Conservation (phyloP, 2,888 invertebrate species). For the Drosophila melanosoma region DNA sequence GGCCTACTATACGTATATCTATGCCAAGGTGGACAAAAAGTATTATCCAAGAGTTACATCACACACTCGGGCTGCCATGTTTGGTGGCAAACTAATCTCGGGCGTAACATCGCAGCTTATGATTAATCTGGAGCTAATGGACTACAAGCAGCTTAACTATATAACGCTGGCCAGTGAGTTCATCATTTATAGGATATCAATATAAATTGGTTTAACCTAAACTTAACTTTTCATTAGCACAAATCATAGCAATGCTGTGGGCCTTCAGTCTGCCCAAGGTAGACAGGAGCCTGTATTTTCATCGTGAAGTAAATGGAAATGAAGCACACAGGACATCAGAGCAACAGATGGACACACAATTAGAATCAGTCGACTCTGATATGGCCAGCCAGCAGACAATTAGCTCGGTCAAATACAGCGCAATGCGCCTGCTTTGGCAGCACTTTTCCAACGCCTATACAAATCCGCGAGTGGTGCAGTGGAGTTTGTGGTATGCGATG, state of each 20-base stretch:
- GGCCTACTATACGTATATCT: slow-evolving; percentile 97
- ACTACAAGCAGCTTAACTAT: slow-evolving; percentile 89
- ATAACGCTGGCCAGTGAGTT: slow-evolving; percentile 87
- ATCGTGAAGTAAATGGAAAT: slow-evolving; percentile 77
- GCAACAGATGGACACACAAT: slow-evolving; percentile 14
- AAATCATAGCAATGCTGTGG: slow-evolving; percentile 87
- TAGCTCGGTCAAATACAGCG: slow-evolving; percentile 19
- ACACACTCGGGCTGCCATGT: slow-evolving; percentile 89
- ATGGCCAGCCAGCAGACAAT: slow-evolving; percentile 10
- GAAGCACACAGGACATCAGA: slow-evolving; percentile 19
- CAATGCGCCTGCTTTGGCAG: slow-evolving; percentile 85
- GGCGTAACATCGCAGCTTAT: slow-evolving; percentile 89
- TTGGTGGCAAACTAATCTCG: slow-evolving; percentile 89
- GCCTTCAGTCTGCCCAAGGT: slow-evolving; percentile 88
- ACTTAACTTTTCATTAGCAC: slow-evolving; percentile 85
- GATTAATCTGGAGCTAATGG: slow-evolving; percentile 86
- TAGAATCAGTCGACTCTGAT: slow-evolving; percentile 15
- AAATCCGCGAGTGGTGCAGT: slow-evolving; percentile 88
- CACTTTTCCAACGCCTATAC: slow-evolving; percentile 88
- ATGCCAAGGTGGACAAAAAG: slow-evolving; percentile 91
- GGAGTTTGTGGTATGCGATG: slow-evolving; percentile 92
- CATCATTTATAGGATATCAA: background rate
- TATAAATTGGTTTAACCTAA: background rate
- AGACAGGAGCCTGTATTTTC: slow-evolving; percentile 88
- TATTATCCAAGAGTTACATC: slow-evolving; percentile 91